phyloP scores from a whole-genome alignment of 2,888 invertebrate genomes.

The Epinotia bilunana region DNA sequence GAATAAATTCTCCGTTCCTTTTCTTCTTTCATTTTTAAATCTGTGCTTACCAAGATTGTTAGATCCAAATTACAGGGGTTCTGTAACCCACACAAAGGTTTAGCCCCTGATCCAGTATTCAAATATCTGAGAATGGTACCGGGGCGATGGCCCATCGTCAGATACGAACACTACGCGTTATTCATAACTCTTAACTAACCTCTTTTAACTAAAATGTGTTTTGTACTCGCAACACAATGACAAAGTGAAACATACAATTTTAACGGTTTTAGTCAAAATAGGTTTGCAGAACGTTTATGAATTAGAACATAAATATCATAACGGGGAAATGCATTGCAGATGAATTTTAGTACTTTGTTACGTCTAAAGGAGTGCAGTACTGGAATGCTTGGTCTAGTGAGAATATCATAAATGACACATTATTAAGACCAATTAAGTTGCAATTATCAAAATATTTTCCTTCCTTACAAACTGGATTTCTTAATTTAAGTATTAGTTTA shows the following conservation, averaged over 20 bases:
- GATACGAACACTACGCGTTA: not conserved
- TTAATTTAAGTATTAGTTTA: constrained; percentile 1
- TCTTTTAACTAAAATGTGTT: no score
- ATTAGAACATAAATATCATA: no score
- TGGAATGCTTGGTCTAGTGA: constrained; percentile 10
- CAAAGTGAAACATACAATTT: no score
- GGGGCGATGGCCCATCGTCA: constrained; percentile 1
- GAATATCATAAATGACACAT: not conserved
- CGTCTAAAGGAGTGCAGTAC: not conserved
- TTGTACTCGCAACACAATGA: no score
- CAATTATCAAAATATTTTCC: not conserved
- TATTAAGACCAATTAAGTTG: not conserved
- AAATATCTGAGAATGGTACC: not conserved
- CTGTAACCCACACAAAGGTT: no score
- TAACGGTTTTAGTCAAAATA: no score
- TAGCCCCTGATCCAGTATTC: no score
- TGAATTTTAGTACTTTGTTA: not conserved
- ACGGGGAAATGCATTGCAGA: not conserved
- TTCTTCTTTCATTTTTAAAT: not conserved
- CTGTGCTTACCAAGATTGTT: not conserved
- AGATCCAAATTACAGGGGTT: not conserved
- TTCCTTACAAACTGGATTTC: not conserved
- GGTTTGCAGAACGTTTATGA: no score
- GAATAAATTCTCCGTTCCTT: not conserved
- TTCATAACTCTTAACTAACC: no score